Percentiles rank a stretch among this genome's conserved stretches.
Evolutionary conservation across 1,140 invertebrate species (phyloP).

Genomic region (Drosophila obscura): DNA sequence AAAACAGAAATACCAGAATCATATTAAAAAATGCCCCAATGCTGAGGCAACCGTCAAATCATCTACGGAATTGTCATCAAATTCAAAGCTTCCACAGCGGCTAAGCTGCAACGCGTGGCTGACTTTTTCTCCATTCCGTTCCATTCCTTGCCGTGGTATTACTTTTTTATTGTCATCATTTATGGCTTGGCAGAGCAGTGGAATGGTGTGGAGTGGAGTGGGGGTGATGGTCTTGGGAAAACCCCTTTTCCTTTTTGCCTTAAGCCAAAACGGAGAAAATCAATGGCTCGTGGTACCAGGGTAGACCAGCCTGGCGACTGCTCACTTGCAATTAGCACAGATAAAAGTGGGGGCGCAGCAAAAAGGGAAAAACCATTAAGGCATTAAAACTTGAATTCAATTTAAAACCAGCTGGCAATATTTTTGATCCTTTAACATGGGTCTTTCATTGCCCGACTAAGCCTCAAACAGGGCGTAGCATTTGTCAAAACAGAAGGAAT

Average conservation of each 20-base stretch:
- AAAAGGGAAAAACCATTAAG: slow-evolving; percentile 8
- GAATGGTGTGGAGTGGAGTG: too few relatives aligned
- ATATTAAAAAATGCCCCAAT: slow-evolving; percentile 80
- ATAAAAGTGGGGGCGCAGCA: slow-evolving; percentile 14
- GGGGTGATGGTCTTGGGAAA: slow-evolving; percentile 10
- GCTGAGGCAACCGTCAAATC: slow-evolving; percentile 76
- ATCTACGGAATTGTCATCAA: slow-evolving; percentile 81
- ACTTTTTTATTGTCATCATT: slow-evolving; percentile 53
- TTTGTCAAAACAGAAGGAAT: slow-evolving; percentile 30
- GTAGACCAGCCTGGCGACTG: slow-evolving; percentile 40
- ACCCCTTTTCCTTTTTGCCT: slow-evolving; percentile 34
- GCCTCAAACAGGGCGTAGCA: slow-evolving; percentile 26
- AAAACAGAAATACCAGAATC: slow-evolving; percentile 59
- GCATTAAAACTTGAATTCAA: slow-evolving; percentile 41
- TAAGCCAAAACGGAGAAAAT: slow-evolving; percentile 32
- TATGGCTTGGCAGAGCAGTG: slow-evolving; percentile 24
- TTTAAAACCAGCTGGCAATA: slow-evolving; percentile 38
- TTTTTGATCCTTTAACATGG: slow-evolving; percentile 37
- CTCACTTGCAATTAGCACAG: slow-evolving; percentile 57
- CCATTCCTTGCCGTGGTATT: slow-evolving; percentile 22
- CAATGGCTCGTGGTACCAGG: slow-evolving; percentile 58
- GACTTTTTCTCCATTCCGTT: slow-evolving; percentile 45
- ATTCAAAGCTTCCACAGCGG: slow-evolving; percentile 59
- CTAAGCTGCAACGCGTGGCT: slow-evolving; percentile 78
- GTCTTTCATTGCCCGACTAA: slow-evolving; percentile 31